A percentile compares a stretch with the other conserved stretches of the same genome.
Evolutionary conservation across 2,888 invertebrate species (phyloP).

Genomic region (Nemotelus nigrinus): DNA sequence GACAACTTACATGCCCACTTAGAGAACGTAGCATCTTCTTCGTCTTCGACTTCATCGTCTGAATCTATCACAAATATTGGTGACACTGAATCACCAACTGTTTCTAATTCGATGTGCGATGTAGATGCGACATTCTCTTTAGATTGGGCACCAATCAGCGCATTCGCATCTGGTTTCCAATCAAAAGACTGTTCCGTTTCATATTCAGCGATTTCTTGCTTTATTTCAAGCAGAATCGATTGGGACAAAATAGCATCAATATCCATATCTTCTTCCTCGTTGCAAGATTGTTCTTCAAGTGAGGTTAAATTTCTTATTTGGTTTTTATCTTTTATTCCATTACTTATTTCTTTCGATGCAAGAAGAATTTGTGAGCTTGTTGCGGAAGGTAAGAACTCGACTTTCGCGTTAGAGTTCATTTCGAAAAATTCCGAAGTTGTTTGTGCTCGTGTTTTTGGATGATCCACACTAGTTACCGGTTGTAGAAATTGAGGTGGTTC

Average conservation of each 20-base stretch:
- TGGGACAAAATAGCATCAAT: conserved; percentile 41
- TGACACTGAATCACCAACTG: neutral
- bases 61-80: conserved; percentile 48
- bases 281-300: conserved; percentile 23
- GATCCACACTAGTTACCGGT: neutral
- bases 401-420: neutral
- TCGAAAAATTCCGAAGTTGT: too few relatives aligned
- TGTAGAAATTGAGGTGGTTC: conserved; percentile 21
- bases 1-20: conserved; percentile 43
- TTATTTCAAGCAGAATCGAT: conserved; percentile 49
- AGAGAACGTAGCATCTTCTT: conserved; percentile 50
- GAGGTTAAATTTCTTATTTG: neutral
- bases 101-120: neutral
- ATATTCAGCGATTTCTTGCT: conserved; percentile 47
- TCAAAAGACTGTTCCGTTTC: conserved; percentile 32
- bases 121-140: neutral
- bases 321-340: too few relatives aligned
- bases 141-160: neutral
- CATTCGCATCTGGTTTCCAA: neutral
- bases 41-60: conserved; percentile 52
- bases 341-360: too few relatives aligned
- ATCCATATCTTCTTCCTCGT: conserved; percentile 55
- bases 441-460: too few relatives aligned
- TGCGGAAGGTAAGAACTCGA: neutral
- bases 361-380: neutral